Base-by-base conservation (phyloP, 2,113 vertebrate species). In the Ciconia stormi region DNA sequence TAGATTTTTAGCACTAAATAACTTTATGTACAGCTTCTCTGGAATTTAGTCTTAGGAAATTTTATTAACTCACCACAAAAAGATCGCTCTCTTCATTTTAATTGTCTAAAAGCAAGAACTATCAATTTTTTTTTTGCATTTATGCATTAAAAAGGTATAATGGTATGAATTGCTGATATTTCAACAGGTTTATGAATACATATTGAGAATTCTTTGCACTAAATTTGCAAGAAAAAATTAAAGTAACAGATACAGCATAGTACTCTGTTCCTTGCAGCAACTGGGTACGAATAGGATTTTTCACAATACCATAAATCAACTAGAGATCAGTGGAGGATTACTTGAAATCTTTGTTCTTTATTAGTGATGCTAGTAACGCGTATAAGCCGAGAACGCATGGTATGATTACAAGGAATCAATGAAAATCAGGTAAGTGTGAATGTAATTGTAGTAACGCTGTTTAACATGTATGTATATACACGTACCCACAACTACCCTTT, bases 21-120 rank as follows among this genome's bases (percentile, higher is more conserved):
- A 96, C 94, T 98, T 98, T 95, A 95, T 98, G 97, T 98, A 97
- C 97, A 95, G 89, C 97, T 97, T 97, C 90, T 97, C 94, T 97
- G 90, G 95, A 96, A 96, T 87, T 93, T 97, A 98, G 87, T 87
- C 95, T 86, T 97, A 96, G 80, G 93, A 95, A 83, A 87, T 97
- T 98, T 97, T 97, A 94, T 92, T 96, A 96, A 97, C 91, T 97
- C 78, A 89, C 67, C 86, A 94, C 74, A 19, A 49, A 95, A 93
- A 85, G 53, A 95, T 94, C 11, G 53, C 66, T 93, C 27, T 86
- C 52, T 94, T 96, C 47, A 61, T 96, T 97, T 95, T 93, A 94
- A 86, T 89, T 90, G 77, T 96, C 94, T 96, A 66, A 95, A 95
- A 93, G 81, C 66, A 74, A 96, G 87, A 97, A 55, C 42, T 53